Evolutionary conservation across 2,888 invertebrate species (phyloP), one percentile per base, ranked within the genome.

Genomic region (Aspidapion aeneum): DNA sequence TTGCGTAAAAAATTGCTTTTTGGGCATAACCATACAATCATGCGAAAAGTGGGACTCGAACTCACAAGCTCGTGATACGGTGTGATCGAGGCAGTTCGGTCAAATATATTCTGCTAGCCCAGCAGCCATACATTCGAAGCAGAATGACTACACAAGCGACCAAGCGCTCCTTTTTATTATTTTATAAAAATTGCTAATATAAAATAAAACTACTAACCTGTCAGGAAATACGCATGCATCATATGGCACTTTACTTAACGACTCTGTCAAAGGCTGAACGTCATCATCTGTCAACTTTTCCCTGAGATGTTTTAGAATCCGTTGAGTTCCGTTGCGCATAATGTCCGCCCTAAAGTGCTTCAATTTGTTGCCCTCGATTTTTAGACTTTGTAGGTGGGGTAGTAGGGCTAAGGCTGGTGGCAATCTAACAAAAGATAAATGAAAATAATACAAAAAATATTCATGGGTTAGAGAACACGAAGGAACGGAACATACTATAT

Each of bases 351-450:
- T 82, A 21, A 96, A 88, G 60, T 88, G 88, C 72, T 90, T 87
- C 69, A 96, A 82, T 72, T 90, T 90, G 81, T 96, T 96, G 2
- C 96, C 96, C 69, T 94, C 93, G 73, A 96, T 84, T 67, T 88
- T 88, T 58, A 96, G 83, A 69, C 90, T 90, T 73, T 93, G 91
- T 63, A 96, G 81, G 75, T 93, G 90, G 0, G 90, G 87, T 71
- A 96, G 82, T 1, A 85, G 78, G 19, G 89, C 84, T 59, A 92
- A 74, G n/a, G 83, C 82, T 72, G 82, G 83, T n/a, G 92, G 91
- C 65, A 93, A 79, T 69, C 88, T 89, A 73, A 1, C 75, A 77
- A 66, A 17, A 64, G 12, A 35, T n/a, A n/a, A n/a, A n/a, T n/a
- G n/a, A n/a, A n/a, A n/a, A n/a, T n/a, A n/a, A n/a, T n/a, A 21